These are phyloP conservation scores for Mimachlamys varia DNA, from an alignment of 2,888 invertebrate species.

Conservation along the genomic window DNA sequence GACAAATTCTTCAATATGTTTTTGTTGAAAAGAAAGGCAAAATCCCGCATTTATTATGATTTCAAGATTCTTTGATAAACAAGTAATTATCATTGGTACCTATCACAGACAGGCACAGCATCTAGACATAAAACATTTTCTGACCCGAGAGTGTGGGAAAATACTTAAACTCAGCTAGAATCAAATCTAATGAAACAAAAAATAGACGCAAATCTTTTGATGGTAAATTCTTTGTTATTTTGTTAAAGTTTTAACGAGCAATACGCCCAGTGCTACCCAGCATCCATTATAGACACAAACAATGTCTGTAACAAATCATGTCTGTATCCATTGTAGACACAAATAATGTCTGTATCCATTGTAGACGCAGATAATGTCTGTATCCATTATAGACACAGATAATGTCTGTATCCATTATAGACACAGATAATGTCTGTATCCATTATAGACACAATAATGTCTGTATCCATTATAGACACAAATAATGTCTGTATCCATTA, in stretches of 20 bases:
- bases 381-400: too few relatives aligned
- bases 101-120: background rate
- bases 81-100: background rate
- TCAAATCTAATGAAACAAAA: background rate
- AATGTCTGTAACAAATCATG: conserved; percentile 23
- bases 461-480: too few relatives aligned
- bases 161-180: background rate
- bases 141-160: conserved; percentile 16
- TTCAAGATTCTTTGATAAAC: conserved; percentile 22
- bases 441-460: too few relatives aligned
- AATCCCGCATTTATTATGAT: conserved; percentile 24
- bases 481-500: too few relatives aligned
- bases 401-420: too few relatives aligned
- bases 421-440: too few relatives aligned
- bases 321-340: too few relatives aligned
- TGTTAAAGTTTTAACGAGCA: background rate
- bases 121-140: background rate
- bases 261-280: background rate
- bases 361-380: too few relatives aligned
- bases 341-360: too few relatives aligned
- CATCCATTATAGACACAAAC: background rate
- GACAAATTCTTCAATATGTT: background rate
- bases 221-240: background rate
- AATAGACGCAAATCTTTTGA: background rate
- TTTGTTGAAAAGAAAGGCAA: background rate